Conservation (phyloP, 2,113 vertebrate genomes). For the Brienomyrus longianalis region DNA sequence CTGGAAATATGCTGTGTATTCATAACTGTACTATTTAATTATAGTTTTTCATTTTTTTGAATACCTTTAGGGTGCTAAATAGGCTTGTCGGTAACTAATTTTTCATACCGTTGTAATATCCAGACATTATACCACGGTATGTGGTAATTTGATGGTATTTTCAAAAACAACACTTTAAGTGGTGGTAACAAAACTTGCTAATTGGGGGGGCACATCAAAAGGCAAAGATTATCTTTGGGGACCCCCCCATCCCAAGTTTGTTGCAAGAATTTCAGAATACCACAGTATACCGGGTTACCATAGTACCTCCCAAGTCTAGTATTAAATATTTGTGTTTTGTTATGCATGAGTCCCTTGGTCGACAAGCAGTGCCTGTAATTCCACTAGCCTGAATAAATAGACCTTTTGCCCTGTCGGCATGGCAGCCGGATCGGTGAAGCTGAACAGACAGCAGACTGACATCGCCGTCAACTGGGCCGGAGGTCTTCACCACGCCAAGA, state of each 20-base stretch:
- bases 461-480: conserved; percentile 97
- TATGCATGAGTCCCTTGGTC: background rate
- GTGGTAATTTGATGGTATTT: background rate
- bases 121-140: background rate
- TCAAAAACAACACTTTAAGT: background rate
- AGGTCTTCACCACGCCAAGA: conserved; percentile 94
- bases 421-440: conserved; percentile 88
- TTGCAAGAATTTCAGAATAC: background rate
- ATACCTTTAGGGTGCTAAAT: background rate
- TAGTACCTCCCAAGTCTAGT: background rate
- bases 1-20: background rate
- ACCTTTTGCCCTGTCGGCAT: conserved; percentile 22
- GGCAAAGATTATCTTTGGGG: background rate
- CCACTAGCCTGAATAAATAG: background rate
- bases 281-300: background rate
- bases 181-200: background rate
- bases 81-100: background rate
- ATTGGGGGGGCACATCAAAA: background rate
- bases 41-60: background rate
- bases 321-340: background rate
- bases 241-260: background rate
- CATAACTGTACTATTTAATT: background rate
- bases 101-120: background rate
- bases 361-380: background rate
- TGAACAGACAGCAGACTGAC: conserved; percentile 98